Conservation (phyloP, 2,797 vertebrate species). For the Paratrypauchen microcephalus region DNA sequence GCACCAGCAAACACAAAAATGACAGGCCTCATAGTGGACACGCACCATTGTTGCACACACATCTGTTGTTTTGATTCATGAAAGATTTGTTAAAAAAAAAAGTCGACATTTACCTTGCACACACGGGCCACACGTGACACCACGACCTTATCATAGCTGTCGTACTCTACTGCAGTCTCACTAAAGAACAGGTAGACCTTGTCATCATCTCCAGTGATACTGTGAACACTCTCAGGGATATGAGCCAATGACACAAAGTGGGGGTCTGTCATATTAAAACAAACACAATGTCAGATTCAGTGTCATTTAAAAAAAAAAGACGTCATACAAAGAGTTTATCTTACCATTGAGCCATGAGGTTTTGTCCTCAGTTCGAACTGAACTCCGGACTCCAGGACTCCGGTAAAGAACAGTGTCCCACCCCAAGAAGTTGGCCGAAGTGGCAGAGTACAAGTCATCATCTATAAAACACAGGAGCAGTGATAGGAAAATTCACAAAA, state of each 20-base stretch:
- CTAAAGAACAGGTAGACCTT: slow-evolving; percentile 88
- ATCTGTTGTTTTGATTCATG: too few species aligned
- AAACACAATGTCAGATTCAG: background rate
- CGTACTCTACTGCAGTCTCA: slow-evolving; percentile 81
- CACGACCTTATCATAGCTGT: slow-evolving; percentile 77
- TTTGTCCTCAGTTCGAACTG: slow-evolving; percentile 78
- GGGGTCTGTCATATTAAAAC: slow-evolving; percentile 53
- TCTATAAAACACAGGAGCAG: slow-evolving; percentile 55
- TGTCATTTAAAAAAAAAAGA: too few species aligned
- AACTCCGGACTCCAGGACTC: slow-evolving; percentile 55
- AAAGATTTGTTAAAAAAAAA: too few species aligned
- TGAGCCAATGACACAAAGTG: slow-evolving; percentile 80
- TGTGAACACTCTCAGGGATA: slow-evolving; percentile 71
- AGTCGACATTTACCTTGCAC: slow-evolving; percentile 77
- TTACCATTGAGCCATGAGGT: slow-evolving; percentile 79
- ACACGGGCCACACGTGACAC: slow-evolving; percentile 83
- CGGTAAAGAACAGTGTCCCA: slow-evolving; percentile 75
- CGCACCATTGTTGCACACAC: background rate
- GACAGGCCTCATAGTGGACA: background rate
- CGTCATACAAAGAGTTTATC: background rate
- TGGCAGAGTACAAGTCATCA: slow-evolving; percentile 79
- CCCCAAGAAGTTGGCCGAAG: slow-evolving; percentile 83
- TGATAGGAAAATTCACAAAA: background rate
- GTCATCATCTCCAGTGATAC: slow-evolving; percentile 72
- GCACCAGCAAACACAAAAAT: slow-evolving; percentile 1